phyloP scores from a whole-genome alignment of 2,888 invertebrate species.

The Drymonia ruficornis region DNA sequence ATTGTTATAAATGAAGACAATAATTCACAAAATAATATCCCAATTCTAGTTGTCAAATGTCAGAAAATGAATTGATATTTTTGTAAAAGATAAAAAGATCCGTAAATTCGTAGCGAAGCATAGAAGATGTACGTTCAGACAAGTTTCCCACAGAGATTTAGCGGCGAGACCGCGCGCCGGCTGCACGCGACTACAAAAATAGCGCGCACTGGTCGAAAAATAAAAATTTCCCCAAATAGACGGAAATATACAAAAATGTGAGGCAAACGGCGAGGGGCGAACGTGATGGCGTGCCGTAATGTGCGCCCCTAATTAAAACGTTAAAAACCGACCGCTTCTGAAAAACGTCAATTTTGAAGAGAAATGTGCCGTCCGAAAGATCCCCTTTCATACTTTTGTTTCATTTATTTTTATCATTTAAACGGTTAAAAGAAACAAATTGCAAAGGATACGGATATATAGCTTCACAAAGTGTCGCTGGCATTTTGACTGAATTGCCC shows the following conservation, averaged over 20 bases:
- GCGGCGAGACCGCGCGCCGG: slow-evolving; percentile 72
- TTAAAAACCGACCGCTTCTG: slow-evolving; percentile 83
- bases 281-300: slow-evolving; percentile 82
- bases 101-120: slow-evolving; percentile 40
- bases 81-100: slow-evolving; percentile 33
- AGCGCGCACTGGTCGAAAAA: slow-evolving; percentile 83
- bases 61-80: slow-evolving; percentile 5
- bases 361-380: slow-evolving; percentile 81
- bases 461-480: slow-evolving; percentile 42
- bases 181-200: slow-evolving; percentile 82
- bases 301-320: slow-evolving; percentile 85
- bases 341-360: slow-evolving; percentile 84
- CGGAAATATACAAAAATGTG: slow-evolving; percentile 84
- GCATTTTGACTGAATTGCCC: slow-evolving; percentile 20
- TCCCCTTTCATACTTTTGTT: slow-evolving; percentile 76
- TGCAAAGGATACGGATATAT: slow-evolving; percentile 51
- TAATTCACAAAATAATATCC: slow-evolving; percentile 26
- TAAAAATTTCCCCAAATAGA: slow-evolving; percentile 84
- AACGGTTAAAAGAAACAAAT: slow-evolving; percentile 60
- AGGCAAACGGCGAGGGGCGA: slow-evolving; percentile 80
- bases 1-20: slow-evolving; percentile 18
- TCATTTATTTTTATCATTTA: slow-evolving; percentile 72
- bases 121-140: slow-evolving; percentile 54
- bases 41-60: slow-evolving; percentile 17
- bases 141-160: slow-evolving; percentile 84